These are phyloP conservation scores for Arbacia lixula DNA, from an alignment of 53 echinoderm and acorn worm species.

Conservation along the genomic window DNA sequence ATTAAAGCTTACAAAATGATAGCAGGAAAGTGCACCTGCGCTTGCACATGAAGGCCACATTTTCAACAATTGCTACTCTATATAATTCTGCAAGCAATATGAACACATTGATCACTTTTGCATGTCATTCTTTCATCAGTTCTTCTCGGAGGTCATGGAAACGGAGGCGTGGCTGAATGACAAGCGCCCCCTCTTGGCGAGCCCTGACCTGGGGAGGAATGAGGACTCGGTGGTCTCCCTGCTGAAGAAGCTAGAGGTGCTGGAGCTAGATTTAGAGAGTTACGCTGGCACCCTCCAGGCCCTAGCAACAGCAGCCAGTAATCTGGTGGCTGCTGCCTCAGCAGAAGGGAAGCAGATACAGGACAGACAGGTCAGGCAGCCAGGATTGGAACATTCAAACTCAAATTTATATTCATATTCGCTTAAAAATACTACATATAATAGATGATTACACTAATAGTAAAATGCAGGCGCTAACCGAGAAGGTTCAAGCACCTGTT, in stretches of 20 bases:
- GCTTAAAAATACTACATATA: too few species aligned
- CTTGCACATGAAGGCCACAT: too few species aligned
- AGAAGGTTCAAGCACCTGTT: too few species aligned
- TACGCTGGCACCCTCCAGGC: conserved; percentile 63
- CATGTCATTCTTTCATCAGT: conserved; percentile 65
- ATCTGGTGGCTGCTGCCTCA: conserved; percentile 47
- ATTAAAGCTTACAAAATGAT: too few species aligned
- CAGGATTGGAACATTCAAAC: too few species aligned
- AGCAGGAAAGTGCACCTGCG: too few species aligned
- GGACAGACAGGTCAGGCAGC: conserved; percentile 71
- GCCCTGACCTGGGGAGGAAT: conserved; percentile 70
- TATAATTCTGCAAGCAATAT: too few species aligned
- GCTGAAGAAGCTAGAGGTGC: conserved; percentile 88
- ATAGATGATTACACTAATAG: too few species aligned
- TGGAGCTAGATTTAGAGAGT: conserved; percentile 86
- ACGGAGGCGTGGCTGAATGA: conserved; percentile 88
- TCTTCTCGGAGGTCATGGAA: conserved; percentile 83
- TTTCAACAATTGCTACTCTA: too few species aligned
- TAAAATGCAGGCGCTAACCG: too few species aligned
- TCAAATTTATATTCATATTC: too few species aligned
- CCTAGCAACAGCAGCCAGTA: conserved; percentile 54
- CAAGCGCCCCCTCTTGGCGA: conserved; percentile 78
- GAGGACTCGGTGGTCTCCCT: conserved; percentile 83
- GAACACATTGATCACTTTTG: too few species aligned
- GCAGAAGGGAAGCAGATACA: conserved; percentile 62